Base-by-base conservation (phyloP, 2,888 invertebrate genomes). In the Agrotis exclamationis region DNA sequence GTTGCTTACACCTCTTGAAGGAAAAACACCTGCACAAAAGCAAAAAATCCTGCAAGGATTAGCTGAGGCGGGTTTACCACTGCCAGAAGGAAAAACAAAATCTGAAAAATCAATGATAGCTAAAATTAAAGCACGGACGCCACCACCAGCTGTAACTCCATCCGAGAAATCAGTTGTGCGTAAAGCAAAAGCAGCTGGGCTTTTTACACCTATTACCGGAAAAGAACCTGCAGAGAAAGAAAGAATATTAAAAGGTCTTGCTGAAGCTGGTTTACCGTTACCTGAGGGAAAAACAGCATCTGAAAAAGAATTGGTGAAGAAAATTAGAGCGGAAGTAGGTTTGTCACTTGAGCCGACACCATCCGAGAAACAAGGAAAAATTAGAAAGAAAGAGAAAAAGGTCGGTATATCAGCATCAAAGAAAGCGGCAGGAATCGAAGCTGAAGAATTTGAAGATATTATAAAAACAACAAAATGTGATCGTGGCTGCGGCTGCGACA, bases 381-480 rank as follows among this genome's bases (percentile, higher is more conserved):
- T 88, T 13, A 74, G 54, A n/a, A 71, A 74, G 9, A 87, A 76
- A 11, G 74, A 1, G 3, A 91, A 83, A 84, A 89, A 85, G 73
- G 64, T 88, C 9, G 90, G 88, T 0, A 70, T 82, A 20, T 85
- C 80, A 58, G 76, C 73, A 75, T 83, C 80, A 54, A 83, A 74
- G 24, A 84, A 74, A 77, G 74, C 69, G 63, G 54, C 56, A 70
- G 93, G 89, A 14, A 84, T 93, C 39, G 13, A 9, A 0, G 63
- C 70, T 16, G 90, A 90, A 86, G 89, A 91, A 70, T 86, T 87
- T 56, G 82, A 92, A 87, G 91, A 93, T 50, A 77, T 93, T n/a
- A 54, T 85, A 2, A 94, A 93, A 90, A 89, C 90, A 6, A 91
- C 91, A n/a, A 92, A 87, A 20, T 94, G 94, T 79, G 94, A 94